Evolutionary conservation across 2,888 invertebrate genomes (phyloP), one percentile per base, ranked within the genome.

Genomic region (Trachelus stipa): DNA sequence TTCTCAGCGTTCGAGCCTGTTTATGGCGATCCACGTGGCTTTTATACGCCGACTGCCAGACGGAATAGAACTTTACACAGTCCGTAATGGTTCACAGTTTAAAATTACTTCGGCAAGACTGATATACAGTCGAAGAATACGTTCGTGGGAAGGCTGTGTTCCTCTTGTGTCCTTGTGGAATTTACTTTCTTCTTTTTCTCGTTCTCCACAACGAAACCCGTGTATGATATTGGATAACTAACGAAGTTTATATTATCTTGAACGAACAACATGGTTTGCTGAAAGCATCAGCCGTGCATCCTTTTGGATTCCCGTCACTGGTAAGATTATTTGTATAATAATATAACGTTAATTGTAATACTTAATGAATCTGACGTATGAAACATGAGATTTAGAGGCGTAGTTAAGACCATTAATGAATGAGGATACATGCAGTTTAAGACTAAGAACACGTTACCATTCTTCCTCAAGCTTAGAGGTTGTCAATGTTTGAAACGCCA

Each of bases 11-110:
- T 91, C 75, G 79, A 79, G 56, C 79, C 79, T 30, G 79, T 79
- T 30, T 79, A 79, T 34, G 89, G 89, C 6, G 87, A 88, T 68
- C 89, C 88, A 23, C 82, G 88, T 76, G 84, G 87, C 69, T 87
- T 84, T 79, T 86, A 86, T 34, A 88, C 88, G 3, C 86, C 88
- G n/a, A 87, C 75, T 35, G 75, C 76, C 11, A 76, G 78, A 73
- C 71, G 78, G 23, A 78, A 78, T 73, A 75, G 75, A 73, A 71
- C 76, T 30, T 68, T 76, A 30, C 71, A 75, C 9, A 76, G 68
- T n/a, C 35, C 78, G 71, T 78, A 76, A 75, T 76, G 11, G 34
- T 3, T 69, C 0, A 11, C 15, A 71, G 56, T 56, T 56, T 6
- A 23, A 6, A 56, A 23, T 23, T 56, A 9, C 23, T 23, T 56